Evolutionary conservation across 2,888 invertebrate species (phyloP).

Genomic region (Thereva nobilitata): DNA sequence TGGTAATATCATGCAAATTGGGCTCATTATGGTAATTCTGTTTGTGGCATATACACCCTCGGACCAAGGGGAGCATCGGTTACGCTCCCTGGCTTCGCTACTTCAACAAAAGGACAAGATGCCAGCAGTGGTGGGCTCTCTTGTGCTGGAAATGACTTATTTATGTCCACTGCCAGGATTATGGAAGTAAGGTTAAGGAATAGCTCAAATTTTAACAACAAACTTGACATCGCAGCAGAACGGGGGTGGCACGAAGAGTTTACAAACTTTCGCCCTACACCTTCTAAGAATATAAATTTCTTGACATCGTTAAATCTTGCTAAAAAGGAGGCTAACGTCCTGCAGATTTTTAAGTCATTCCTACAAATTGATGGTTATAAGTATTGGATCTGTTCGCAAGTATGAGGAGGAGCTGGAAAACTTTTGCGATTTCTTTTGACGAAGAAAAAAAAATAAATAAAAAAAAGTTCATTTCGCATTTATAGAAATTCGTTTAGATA

Average conservation of each 20-base stretch:
- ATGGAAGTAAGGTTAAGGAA: conserved; percentile 26
- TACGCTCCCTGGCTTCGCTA: conserved; percentile 11
- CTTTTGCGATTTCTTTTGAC: no score
- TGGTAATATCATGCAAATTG: conserved; percentile 34
- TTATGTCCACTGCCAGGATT: conserved; percentile 28
- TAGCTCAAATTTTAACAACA: conserved; percentile 27
- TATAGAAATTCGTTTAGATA: no score
- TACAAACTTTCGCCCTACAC: conserved; percentile 3
- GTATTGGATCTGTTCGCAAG: no score
- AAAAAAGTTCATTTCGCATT: no score
- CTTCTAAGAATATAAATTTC: conserved; percentile 14
- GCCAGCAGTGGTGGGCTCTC: background rate
- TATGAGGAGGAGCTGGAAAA: no score
- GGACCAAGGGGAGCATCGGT: conserved; percentile 10
- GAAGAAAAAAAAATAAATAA: no score
- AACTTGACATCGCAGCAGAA: conserved; percentile 15
- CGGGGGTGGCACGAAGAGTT: conserved; percentile 1
- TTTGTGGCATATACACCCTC: conserved; percentile 22
- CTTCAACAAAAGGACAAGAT: conserved; percentile 10
- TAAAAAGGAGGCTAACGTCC: no score
- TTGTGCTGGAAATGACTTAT: conserved; percentile 24
- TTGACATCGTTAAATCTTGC: conserved; percentile 19
- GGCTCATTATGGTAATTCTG: conserved; percentile 33
- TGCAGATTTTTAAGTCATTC: no score
- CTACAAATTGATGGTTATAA: no score